Evolutionary conservation across 2,797 vertebrate genomes (phyloP), one percentile per base, ranked within the genome.

Genomic region (Sternotherus odoratus): DNA sequence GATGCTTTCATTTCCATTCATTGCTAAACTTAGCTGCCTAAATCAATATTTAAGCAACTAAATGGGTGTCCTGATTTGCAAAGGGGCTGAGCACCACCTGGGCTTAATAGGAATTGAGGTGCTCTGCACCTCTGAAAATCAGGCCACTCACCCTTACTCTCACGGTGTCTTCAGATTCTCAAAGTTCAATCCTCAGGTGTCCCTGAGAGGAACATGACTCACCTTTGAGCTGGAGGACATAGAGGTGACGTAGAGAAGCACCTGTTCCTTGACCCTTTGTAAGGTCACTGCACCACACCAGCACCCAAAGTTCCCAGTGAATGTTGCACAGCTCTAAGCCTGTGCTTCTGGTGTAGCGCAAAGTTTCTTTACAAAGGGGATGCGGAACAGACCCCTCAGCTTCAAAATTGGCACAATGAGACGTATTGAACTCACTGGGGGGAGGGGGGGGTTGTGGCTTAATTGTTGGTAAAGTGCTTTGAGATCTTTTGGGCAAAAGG

Each of bases 401-500:
- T 78, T 63, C 21, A 84, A 86, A 79, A 69, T 21, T 24, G 17
- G 21, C 49, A 13, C 39, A 74, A 8, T 46, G 39, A 74, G 24
- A 74, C 23, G 6, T 7, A 43, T 26, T 26, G 10, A 74, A 74
- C 12, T 28, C 12, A 17, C 48, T 36, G 1, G 0, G 1, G 8
- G 53, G 23, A 43, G 1, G 0, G 1, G 8, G 53, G 23, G 16
- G 13, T 30, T 4, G 3, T 12, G 8, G 4, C 77, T 2, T 49
- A 53, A 69, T 6, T 60, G 33, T 63, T 53, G 54, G 74, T 69
- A 33, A 78, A 43, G 63, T 82, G 19, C 63, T 74, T 83, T 78
- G 43, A 66, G 83, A 46, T 66, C 2, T 1, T 1, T 82, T 10
- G 26, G 56, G 53, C 49, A 74, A 90, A 56, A n/a, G 0, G 0